phyloP scores from a whole-genome alignment of 2,113 vertebrate genomes.

The Grantiella picta region DNA sequence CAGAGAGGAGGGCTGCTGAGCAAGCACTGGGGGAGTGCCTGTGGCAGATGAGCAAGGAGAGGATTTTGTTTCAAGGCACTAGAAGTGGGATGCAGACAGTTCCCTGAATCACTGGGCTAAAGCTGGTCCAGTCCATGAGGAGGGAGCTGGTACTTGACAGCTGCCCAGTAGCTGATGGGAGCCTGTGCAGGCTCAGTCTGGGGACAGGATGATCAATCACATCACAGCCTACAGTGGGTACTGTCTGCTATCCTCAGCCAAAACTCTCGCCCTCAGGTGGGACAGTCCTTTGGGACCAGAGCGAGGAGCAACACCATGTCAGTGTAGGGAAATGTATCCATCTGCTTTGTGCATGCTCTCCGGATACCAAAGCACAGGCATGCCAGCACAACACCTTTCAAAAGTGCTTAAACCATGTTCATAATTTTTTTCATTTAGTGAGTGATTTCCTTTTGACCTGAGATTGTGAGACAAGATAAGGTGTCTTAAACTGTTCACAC shows the following conservation, averaged over 20 bases:
- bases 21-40: background rate
- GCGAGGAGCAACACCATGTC: rapidly evolving
- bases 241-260: background rate
- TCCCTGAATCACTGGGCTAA: background rate
- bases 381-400: background rate
- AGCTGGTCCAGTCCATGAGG: background rate
- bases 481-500: background rate
- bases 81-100: background rate
- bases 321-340: background rate
- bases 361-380: background rate
- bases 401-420: background rate
- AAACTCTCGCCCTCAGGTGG: background rate
- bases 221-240: background rate
- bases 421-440: background rate
- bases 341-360: background rate
- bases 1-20: rapidly evolving
- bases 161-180: background rate
- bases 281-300: background rate
- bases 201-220: background rate
- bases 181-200: background rate
- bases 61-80: background rate
- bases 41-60: background rate
- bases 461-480: background rate
- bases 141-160: background rate
- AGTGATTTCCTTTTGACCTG: background rate